A percentile compares a stretch with the other conserved stretches of the same genome.
These are phyloP conservation scores for Epicauta chinensis DNA, from an alignment of 1,140 invertebrate genomes.

Conservation along the genomic window DNA sequence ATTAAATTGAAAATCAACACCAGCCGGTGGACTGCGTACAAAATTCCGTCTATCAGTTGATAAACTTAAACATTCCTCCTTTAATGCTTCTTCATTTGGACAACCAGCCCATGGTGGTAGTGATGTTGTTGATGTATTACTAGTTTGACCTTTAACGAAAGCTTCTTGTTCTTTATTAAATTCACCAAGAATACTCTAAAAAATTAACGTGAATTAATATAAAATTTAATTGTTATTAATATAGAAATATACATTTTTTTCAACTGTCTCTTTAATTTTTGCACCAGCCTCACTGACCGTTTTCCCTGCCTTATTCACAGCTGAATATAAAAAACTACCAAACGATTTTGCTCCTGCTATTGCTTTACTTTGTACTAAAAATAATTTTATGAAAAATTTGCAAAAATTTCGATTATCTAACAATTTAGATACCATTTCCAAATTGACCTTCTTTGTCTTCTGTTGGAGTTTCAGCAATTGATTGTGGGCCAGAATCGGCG, in stretches of 20 bases:
- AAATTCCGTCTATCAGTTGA: conserved; percentile 95
- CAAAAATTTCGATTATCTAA: conserved; percentile 6
- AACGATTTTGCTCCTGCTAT: conserved; percentile 86
- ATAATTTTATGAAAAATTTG: conserved; percentile 25
- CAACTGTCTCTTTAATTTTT: conserved; percentile 92
- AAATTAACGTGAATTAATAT: conserved; percentile 20
- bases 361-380: conserved; percentile 81
- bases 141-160: conserved; percentile 82
- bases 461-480: conserved; percentile 65
- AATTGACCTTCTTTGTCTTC: conserved; percentile 73
- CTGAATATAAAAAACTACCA: conserved; percentile 85
- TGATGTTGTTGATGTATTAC: conserved; percentile 64
- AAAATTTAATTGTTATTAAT: not conserved
- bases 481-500: conserved; percentile 72
- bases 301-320: conserved; percentile 82
- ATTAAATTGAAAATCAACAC: conserved; percentile 93
- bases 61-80: conserved; percentile 89
- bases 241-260: conserved; percentile 79
- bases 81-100: conserved; percentile 80
- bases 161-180: conserved; percentile 96
- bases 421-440: conserved; percentile 61
- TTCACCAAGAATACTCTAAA: conserved; percentile 87
- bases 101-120: conserved; percentile 89
- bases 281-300: conserved; percentile 70
- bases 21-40: conserved; percentile 89